Evolutionary conservation across 2,113 vertebrate genomes (phyloP).

Genomic region (Stictonetta naevosa): DNA sequence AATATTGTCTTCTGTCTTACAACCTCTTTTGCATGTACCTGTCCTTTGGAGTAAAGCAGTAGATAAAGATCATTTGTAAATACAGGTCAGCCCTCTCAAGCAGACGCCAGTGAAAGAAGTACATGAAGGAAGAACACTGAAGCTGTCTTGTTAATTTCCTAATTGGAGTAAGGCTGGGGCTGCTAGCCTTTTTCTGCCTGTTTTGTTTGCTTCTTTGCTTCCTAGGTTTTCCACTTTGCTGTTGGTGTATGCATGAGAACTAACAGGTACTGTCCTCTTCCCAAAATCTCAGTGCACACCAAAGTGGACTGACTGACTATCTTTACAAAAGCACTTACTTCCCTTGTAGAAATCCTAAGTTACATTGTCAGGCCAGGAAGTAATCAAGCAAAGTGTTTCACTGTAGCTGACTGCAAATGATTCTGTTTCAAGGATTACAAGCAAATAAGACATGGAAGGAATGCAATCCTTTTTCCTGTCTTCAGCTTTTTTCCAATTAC

Average conservation of each 20-base stretch:
- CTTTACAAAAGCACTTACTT: background rate
- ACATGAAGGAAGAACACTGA: background rate
- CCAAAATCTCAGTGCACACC: background rate
- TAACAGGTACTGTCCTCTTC: background rate
- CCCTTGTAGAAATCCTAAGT: background rate
- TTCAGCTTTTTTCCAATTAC: constrained; percentile 45
- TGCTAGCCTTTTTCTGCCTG: background rate
- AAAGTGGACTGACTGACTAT: background rate
- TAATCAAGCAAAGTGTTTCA: constrained; percentile 5
- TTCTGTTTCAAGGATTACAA: constrained; percentile 20
- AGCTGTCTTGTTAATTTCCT: background rate
- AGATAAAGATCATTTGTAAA: background rate
- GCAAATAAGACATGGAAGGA: constrained; percentile 4
- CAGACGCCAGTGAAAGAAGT: background rate
- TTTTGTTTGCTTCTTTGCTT: background rate
- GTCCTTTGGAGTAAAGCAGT: background rate
- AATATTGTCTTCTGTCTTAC: background rate
- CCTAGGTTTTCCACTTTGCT: background rate
- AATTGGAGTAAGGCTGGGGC: background rate
- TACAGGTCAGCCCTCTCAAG: background rate
- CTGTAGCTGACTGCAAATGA: background rate
- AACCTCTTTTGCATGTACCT: background rate
- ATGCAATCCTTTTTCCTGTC: background rate
- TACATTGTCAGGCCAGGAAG: background rate
- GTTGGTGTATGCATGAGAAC: background rate